Base-by-base conservation (phyloP, 1,140 invertebrate genomes). In the Tetraneura akinire region DNA sequence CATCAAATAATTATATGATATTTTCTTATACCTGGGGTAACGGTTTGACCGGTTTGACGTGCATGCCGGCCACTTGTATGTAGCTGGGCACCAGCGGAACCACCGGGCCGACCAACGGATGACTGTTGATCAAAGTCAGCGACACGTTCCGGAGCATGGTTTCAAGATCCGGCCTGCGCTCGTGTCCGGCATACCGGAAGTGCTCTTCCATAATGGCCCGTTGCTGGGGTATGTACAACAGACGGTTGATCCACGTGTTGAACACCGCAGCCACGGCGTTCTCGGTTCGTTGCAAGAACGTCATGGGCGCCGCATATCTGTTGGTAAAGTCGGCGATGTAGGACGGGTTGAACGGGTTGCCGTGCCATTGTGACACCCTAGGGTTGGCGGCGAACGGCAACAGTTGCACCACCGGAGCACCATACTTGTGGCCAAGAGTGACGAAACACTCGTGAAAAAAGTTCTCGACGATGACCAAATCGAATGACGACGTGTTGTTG, bases 31-130 rank as follows among this genome's bases (percentile, higher is more conserved):
- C 81, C n/a, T 2, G 18, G 0, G 81, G 81, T n/a, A 81, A 32
- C 18, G 82, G 78, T 26, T 84, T 82, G 1, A 84, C 57, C 0
- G 82, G 84, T 11, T 84, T 82, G 6, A 88, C 82, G 81, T 90
- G 89, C 8, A 91, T 83, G n/a, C 90, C 90, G 5, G 88, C 90
- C 37, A 91, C 86, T 84, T 90, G 88, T 5, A 90, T 83, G 3
- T 88, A 82, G 37, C 86, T 87, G 0, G 89, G 87, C 6, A 86
- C 85, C 9, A 84, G 83, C 0, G 88, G 87, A 51, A 85, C 85
- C 0, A 88, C 83, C 5, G 86, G 85, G 3, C 45, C 47, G 13
- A 90, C 70, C 2, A 86, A 83, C 68, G 87, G 87, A 84, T 91
- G 88, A 21, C 86, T 86, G 84, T 91, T 91, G 0, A 87, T 83